phyloP scores from a whole-genome alignment of 1,140 invertebrate genomes.

The Drosophila pseudoobscura region DNA sequence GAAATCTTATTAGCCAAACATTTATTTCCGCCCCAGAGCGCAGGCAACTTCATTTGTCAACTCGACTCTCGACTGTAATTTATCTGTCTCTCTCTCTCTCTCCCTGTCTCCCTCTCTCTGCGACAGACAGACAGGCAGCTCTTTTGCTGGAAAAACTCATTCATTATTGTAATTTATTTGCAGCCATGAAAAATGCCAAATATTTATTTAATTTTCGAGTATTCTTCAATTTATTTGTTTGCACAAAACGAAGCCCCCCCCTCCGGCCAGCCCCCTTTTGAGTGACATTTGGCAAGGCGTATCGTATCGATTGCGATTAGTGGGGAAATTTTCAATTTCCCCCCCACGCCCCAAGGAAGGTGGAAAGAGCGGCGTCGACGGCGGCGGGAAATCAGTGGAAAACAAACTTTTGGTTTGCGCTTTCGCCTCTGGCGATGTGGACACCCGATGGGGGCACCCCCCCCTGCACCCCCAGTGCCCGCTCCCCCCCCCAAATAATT shows the following conservation, averaged over 20 bases:
- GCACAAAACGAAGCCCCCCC: slow-evolving; percentile 46
- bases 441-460: slow-evolving; percentile 62
- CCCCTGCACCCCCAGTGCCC: not conserved
- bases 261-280: slow-evolving; percentile 17
- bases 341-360: no score
- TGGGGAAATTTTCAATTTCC: slow-evolving; percentile 76
- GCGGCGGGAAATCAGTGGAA: slow-evolving; percentile 44
- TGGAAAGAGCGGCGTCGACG: no score
- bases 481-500: not conserved
- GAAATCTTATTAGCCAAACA: slow-evolving; percentile 42
- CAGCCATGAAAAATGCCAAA: slow-evolving; percentile 72
- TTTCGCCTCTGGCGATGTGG: slow-evolving; percentile 62
- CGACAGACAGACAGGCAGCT: slow-evolving; percentile 10
- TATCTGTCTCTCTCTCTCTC: slow-evolving; percentile 58
- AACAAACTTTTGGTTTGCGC: slow-evolving; percentile 50
- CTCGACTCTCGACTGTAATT: slow-evolving; percentile 70
- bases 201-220: slow-evolving; percentile 80
- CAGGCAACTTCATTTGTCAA: slow-evolving; percentile 75
- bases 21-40: slow-evolving; percentile 32
- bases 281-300: slow-evolving; percentile 79
- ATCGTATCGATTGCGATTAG: slow-evolving; percentile 81
- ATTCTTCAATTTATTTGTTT: slow-evolving; percentile 82
- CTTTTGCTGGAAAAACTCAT: slow-evolving; percentile 49
- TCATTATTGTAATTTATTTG: slow-evolving; percentile 82
- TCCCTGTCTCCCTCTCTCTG: not conserved